These are phyloP conservation scores for Heloderma charlesbogerti DNA, from an alignment of 2,113 vertebrate species.

Conservation along the genomic window DNA sequence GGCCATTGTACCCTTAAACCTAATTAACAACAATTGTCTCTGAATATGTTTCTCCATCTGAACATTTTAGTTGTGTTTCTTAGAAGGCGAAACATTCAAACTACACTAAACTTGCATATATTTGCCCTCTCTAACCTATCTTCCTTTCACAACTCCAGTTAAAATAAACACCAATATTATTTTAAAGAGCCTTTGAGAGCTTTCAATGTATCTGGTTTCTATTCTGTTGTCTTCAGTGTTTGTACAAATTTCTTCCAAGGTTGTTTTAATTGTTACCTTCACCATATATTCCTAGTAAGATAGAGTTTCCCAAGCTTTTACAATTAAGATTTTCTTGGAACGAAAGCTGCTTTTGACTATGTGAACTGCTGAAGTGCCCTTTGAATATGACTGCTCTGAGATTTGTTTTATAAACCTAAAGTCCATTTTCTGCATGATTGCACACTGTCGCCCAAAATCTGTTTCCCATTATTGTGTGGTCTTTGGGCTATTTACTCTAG, in stretches of 20 bases:
- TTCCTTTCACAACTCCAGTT: slow-evolving; percentile 8
- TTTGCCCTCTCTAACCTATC: not conserved
- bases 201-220: slow-evolving; percentile 1
- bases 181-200: not conserved
- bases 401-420: slow-evolving; percentile 19
- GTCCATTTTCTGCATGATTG: slow-evolving; percentile 3
- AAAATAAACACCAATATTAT: slow-evolving; percentile 3
- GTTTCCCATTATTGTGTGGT: not conserved
- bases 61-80: not conserved
- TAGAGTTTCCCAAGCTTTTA: slow-evolving; percentile 17
- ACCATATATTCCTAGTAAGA: not conserved
- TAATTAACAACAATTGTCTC: not conserved
- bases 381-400: not conserved
- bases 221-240: slow-evolving; percentile 5
- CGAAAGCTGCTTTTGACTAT: not conserved
- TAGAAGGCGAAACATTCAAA: not conserved
- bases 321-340: not conserved
- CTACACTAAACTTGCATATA: not conserved
- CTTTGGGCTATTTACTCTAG: not conserved
- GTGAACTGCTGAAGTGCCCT: not conserved
- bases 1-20: not conserved
- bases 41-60: not conserved
- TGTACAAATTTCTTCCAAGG: slow-evolving; percentile 7
- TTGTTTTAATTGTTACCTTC: slow-evolving; percentile 19
- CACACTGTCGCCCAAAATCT: slow-evolving; percentile 12